A percentile compares a stretch with the other conserved stretches of the same genome.
These are phyloP conservation scores for Arenaria interpres DNA, from an alignment of 2,113 vertebrate genomes.

Conservation along the genomic window DNA sequence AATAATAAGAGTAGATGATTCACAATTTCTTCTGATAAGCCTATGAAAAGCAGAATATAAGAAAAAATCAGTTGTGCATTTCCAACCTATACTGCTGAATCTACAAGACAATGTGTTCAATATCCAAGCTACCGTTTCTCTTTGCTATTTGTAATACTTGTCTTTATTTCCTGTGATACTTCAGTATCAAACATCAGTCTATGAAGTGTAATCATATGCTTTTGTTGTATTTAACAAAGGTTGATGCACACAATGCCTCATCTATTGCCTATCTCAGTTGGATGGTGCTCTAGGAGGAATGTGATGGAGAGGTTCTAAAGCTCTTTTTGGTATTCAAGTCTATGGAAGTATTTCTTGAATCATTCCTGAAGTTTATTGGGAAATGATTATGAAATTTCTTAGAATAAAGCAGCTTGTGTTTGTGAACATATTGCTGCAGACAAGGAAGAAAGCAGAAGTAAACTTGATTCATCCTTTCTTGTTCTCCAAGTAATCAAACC, in stretches of 20 bases:
- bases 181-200: background rate
- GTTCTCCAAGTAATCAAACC: background rate
- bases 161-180: background rate
- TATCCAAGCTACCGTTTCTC: background rate
- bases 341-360: background rate
- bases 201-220: background rate
- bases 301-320: background rate
- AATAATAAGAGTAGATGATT: background rate
- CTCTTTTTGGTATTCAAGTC: background rate
- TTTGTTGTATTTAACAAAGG: background rate
- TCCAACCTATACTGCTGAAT: background rate
- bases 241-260: background rate
- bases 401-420: background rate
- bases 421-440: background rate
- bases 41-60: background rate
- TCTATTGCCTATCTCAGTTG: background rate
- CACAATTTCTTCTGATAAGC: background rate
- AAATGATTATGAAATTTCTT: background rate
- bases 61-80: background rate
- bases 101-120: background rate
- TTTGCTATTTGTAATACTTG: background rate
- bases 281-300: background rate
- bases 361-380: background rate
- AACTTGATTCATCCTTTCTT: background rate
- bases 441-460: background rate